Conservation (phyloP, 1,140 invertebrate species). For the Pygmarrhopalites habei region DNA sequence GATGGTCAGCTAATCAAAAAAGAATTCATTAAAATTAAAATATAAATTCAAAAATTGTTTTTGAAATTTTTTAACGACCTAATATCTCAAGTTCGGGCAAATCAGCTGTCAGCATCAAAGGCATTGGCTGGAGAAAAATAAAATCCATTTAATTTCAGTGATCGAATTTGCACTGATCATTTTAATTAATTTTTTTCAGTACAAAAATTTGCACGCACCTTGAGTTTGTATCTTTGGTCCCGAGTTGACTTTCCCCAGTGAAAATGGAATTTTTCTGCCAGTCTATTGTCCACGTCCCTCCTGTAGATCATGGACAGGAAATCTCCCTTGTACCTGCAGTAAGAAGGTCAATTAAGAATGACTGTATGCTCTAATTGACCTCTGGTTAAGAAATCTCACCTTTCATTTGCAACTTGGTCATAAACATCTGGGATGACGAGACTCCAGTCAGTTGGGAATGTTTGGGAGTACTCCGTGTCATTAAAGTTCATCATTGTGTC, state of each 20-base stretch:
- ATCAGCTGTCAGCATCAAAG: constrained; percentile 36
- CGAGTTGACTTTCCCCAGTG: constrained; percentile 35
- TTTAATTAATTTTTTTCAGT: too few relatives aligned
- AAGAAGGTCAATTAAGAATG: too few relatives aligned
- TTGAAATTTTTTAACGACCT: too few relatives aligned
- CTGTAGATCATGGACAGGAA: constrained; percentile 45
- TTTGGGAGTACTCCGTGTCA: constrained; percentile 42
- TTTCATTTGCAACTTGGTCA: constrained; percentile 39
- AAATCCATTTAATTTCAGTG: too few relatives aligned
- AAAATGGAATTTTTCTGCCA: constrained; percentile 39
- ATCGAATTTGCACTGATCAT: too few relatives aligned
- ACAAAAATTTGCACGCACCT: too few relatives aligned
- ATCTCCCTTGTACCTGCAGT: constrained; percentile 44
- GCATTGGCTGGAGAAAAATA: constrained; percentile 38
- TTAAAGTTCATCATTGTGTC: constrained; percentile 48
- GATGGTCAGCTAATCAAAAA: constrained; percentile 35
- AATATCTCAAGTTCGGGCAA: constrained; percentile 38
- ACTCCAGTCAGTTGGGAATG: constrained; percentile 40
- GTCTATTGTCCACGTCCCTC: constrained; percentile 38
- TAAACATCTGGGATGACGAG: constrained; percentile 39
- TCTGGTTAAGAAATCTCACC: too few relatives aligned
- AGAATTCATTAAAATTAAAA: too few relatives aligned
- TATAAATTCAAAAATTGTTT: too few relatives aligned
- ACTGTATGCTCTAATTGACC: too few relatives aligned
- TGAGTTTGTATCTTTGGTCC: constrained; percentile 28